Base-by-base conservation (phyloP, 1,140 invertebrate genomes). In the Dinothrombium tinctorium region DNA sequence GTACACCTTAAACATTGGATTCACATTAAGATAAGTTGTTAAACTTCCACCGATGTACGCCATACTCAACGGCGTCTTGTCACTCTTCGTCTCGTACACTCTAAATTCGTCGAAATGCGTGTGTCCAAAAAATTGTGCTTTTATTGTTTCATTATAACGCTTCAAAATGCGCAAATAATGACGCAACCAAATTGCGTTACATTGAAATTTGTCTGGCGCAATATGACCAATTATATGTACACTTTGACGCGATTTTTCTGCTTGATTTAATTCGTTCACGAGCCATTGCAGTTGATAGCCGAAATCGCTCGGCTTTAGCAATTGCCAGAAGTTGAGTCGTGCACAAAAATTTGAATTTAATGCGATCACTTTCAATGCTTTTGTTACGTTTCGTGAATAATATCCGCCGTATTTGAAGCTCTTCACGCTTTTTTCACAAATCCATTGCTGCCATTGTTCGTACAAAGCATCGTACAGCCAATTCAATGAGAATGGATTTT, bases 1-100 rank as follows among this genome's bases (percentile, higher is more conserved):
- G 58, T 92, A 95, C 57, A 95, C 81, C 54, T 87, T 64, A 57
- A 89, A 96, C 3, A 83, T 82, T 0, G 89, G 82, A 68, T 95
- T 95, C 21, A 90, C 63, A 54, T 83, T 74, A 49, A 72, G 73
- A 55, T 83, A 95, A 3, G 87, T 81, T 2, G 47, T 48, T 7
- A 48, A 32, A 36, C 35, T 39, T 15, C 45, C 45, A 4, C 31
- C 31, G 19, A 51, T 42, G 24, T 48, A 52, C 7, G 39, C 50
- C 36, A 51, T 37, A 14, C 23, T 45, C 15, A 49, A 38, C 0
- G 63, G 57, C 17, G n/a, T n/a, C n/a, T n/a, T n/a, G n/a, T n/a
- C n/a, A n/a, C n/a, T n/a, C n/a, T n/a, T n/a, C n/a, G n/a, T n/a
- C n/a, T n/a, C n/a, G 47, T 64, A 60, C 12, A 45, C 2, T 17